These are phyloP conservation scores for Agapornis canus DNA, from an alignment of 2,797 vertebrate genomes.

Conservation along the genomic window DNA sequence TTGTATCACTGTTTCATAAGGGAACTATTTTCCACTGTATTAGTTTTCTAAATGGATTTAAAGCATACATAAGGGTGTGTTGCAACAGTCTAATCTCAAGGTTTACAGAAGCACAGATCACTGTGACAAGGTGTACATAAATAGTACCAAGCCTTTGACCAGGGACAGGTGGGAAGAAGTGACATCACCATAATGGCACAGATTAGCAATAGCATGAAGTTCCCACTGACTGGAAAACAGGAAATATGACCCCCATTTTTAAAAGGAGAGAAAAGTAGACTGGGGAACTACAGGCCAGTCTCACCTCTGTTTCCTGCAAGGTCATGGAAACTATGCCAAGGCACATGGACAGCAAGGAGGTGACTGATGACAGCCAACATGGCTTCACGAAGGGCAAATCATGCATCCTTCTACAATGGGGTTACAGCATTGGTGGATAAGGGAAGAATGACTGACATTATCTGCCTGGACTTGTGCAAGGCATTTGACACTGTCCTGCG, in stretches of 20 bases:
- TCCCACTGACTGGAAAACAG: neutral
- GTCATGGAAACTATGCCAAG: neutral
- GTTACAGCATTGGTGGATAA: neutral
- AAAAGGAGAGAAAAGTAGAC: neutral
- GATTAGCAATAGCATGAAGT: neutral
- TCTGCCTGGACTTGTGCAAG: neutral
- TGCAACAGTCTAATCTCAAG: neutral
- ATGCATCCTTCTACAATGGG: neutral
- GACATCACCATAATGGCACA: neutral
- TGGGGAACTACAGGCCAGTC: neutral
- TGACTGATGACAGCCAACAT: neutral
- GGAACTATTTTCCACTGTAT: neutral
- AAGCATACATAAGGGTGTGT: neutral
- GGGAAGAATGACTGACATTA: neutral
- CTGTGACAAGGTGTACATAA: neutral
- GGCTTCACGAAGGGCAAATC: neutral
- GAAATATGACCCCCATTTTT: neutral
- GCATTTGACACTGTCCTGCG: neutral
- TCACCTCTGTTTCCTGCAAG: neutral
- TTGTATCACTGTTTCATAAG: neutral
- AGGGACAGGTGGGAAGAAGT: neutral
- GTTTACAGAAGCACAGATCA: neutral
- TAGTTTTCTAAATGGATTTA: neutral
- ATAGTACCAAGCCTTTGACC: slow-evolving; percentile 23
- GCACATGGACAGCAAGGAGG: neutral